Evolutionary conservation across 2,113 vertebrate species (phyloP).

Genomic region (Hippocampus mohnikei): DNA sequence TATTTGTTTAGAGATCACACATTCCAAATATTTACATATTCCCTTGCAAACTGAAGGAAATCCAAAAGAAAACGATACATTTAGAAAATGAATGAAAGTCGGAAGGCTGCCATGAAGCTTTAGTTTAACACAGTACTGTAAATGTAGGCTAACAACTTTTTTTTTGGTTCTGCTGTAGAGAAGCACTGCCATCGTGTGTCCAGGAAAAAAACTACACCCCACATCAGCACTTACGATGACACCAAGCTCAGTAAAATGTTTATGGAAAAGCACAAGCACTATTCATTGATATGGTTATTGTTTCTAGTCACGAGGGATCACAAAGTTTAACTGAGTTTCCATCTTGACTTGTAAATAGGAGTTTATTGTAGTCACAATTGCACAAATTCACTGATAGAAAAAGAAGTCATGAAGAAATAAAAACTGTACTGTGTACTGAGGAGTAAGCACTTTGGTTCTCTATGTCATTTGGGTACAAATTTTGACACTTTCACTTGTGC

Average conservation of each 20-base stretch:
- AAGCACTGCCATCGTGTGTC: background rate
- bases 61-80: background rate
- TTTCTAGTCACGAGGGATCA: constrained; percentile 2
- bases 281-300: background rate
- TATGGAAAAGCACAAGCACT: background rate
- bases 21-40: no score
- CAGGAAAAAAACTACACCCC: background rate
- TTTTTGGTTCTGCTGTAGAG: background rate
- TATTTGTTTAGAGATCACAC: background rate
- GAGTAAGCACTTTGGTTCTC: background rate
- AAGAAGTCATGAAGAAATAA: background rate
- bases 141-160: no score
- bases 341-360: background rate
- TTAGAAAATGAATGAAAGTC: background rate
- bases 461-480: background rate
- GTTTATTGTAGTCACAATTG: background rate
- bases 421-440: background rate
- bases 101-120: no score
- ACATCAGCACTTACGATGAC: background rate
- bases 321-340: constrained; percentile 1
- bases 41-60: background rate
- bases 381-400: background rate
- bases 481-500: no score
- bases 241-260: background rate
- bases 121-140: no score